Base-by-base conservation (phyloP, 1,140 invertebrate genomes). In the Colletes latitarsis region DNA sequence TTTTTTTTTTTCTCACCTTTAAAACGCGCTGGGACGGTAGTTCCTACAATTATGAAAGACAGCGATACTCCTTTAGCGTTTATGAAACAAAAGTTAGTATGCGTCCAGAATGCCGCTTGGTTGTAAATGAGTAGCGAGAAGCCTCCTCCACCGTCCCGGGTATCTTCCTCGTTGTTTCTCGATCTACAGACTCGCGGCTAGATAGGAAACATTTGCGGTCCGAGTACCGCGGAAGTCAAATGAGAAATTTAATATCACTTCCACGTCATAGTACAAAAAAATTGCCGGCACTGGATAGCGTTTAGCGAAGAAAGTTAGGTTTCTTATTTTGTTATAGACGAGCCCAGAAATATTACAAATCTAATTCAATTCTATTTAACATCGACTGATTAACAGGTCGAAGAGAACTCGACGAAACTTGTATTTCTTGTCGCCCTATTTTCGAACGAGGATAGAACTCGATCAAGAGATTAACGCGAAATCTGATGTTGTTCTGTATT, bases 31-130 rank as follows among this genome's bases (percentile, higher is more conserved):
- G 77, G 83, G 78, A 83, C 72, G 60, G 52, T 87, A 85, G 83
- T 87, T 87, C 85, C 80, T 87, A 85, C 52, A 60, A 82, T 60
- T 78, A 84, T 73, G 70, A 82, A 79, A 82, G 82, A 84, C 80
- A 84, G 74, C 62, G 81, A 70, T 82, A 66, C 39, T 68, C 69
- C 69, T 82, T 82, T 74, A 82, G 69, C 21, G 64, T 57, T 78
- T 82, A 78, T 62, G 46, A 49, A 78, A 79, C 9, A 49, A 49
- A 49, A 49, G 8, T 72, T 84, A 78, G 74, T 68, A 82, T 58
- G 75, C 70, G 69, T 82, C 55, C 74, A 82, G 53, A 43, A 66
- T 68, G 68, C 75, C 76, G 76, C 62, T 82, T 69, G 75, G 67
- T 67, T 82, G 60, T 82, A 66, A 82, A 82, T 64, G 68, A 69